Conservation (phyloP, 2,113 vertebrate genomes). For the Syngnathus floridae region DNA sequence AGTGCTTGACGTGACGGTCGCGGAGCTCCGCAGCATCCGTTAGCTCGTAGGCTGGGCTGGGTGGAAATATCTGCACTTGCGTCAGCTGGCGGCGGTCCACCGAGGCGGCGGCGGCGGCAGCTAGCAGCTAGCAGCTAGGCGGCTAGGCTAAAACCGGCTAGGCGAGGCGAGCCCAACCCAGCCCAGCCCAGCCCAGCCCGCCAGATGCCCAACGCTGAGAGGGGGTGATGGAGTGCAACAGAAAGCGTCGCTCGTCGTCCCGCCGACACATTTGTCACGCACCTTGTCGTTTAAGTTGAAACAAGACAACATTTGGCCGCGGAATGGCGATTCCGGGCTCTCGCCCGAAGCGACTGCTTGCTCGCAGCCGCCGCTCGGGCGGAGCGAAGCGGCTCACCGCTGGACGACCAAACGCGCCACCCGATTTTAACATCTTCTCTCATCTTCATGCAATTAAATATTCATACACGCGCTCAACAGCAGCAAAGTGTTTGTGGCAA, state of each 20-base stretch:
- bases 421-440: background rate
- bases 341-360: background rate
- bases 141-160: constrained; percentile 2
- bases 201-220: constrained; percentile 6
- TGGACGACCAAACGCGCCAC: background rate
- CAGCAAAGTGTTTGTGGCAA: background rate
- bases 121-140: constrained; percentile 31
- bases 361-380: background rate
- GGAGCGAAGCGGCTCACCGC: background rate
- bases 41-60: constrained; percentile 37
- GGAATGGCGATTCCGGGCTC: background rate
- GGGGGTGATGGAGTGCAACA: too few species aligned
- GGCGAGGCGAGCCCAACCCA: constrained; percentile 2
- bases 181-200: constrained; percentile 10
- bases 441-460: background rate
- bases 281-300: background rate
- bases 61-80: constrained; percentile 68
- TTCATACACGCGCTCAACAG: background rate
- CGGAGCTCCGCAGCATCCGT: constrained; percentile 38
- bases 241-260: background rate
- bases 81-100: constrained; percentile 59
- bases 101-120: constrained; percentile 27
- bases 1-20: background rate
- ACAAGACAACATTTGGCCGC: background rate
- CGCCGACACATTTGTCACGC: too few species aligned